A percentile compares a stretch with the other conserved stretches of the same genome.
Evolutionary conservation across 2,888 invertebrate genomes (phyloP).

Genomic region (Clivina fossor): DNA sequence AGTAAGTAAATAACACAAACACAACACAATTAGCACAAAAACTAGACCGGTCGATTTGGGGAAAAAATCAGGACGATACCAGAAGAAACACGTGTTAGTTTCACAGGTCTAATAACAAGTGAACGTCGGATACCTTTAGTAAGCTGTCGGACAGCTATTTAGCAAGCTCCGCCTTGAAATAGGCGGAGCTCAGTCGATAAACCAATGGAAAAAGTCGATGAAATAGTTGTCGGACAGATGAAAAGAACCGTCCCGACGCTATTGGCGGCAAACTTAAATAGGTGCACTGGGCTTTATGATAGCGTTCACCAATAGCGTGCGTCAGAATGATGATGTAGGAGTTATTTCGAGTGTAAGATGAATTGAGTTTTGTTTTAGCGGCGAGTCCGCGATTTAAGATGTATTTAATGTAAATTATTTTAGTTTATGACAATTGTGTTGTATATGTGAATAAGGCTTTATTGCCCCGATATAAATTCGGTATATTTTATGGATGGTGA

Average conservation of each 20-base stretch:
- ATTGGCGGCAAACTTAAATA: conserved; percentile 39
- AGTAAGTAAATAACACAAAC: too few species aligned
- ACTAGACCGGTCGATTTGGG: too few species aligned
- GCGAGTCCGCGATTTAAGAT: conserved; percentile 53
- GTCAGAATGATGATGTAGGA: conserved; percentile 26
- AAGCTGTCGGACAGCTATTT: conserved; percentile 44
- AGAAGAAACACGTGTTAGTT: conserved; percentile 29
- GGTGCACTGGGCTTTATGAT: conserved; percentile 40
- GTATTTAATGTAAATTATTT: conserved; percentile 54
- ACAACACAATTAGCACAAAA: too few species aligned
- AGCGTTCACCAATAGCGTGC: conserved; percentile 41
- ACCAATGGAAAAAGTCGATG: conserved; percentile 47
- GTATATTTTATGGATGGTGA: conserved; percentile 45
- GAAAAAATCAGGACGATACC: too few species aligned
- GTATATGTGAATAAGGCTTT: conserved; percentile 39
- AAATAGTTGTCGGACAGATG: conserved; percentile 26
- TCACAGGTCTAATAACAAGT: conserved; percentile 52
- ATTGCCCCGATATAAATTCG: conserved; percentile 44
- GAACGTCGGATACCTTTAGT: conserved; percentile 48
- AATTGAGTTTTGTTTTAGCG: conserved; percentile 54
- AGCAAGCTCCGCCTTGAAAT: conserved; percentile 44
- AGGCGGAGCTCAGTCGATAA: conserved; percentile 42
- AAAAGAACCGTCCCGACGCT: conserved; percentile 9
- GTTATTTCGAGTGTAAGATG: conserved; percentile 44
- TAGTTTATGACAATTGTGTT: conserved; percentile 46